These are phyloP conservation scores for Calosoma granatense DNA, from an alignment of 1,140 invertebrate genomes.

Conservation along the genomic window DNA sequence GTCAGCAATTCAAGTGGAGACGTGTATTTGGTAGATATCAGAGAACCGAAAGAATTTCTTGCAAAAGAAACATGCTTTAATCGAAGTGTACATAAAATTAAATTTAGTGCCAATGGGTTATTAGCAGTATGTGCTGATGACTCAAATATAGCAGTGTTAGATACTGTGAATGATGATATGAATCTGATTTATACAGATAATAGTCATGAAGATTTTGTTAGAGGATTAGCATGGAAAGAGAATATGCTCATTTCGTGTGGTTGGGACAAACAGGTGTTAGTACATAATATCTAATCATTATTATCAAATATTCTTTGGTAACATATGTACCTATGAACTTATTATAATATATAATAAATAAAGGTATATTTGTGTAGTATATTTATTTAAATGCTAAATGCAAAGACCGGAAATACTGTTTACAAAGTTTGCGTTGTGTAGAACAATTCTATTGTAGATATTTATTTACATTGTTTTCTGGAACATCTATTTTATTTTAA, in stretches of 20 bases:
- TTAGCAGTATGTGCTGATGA: constrained; percentile 25
- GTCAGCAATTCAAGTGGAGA: constrained; percentile 24
- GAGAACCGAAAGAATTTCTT: constrained; percentile 25
- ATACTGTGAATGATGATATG: constrained; percentile 16
- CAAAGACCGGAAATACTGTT: too few species aligned
- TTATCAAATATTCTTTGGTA: too few species aligned
- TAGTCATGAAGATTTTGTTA: constrained; percentile 20
- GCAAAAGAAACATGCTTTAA: constrained; percentile 19
- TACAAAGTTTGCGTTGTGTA: not conserved
- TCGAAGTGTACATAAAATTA: constrained; percentile 17
- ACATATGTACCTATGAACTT: too few species aligned
- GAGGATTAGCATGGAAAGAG: constrained; percentile 23
- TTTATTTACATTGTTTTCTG: not conserved
- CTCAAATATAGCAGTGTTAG: constrained; percentile 21
- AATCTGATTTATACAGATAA: constrained; percentile 20
- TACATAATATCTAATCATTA: not conserved
- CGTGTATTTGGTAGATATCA: constrained; percentile 24
- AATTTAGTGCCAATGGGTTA: constrained; percentile 18
- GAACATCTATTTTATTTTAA: not conserved
- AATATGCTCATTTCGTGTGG: constrained; percentile 26
- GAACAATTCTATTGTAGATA: not conserved
- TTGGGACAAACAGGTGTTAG: constrained; percentile 21
- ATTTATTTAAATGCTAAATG: too few species aligned
- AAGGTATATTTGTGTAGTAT: too few species aligned
- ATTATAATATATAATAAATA: too few species aligned